A percentile compares a stretch with the other conserved stretches of the same genome.
phyloP scores from a whole-genome alignment of 2,888 invertebrate species.

The Xylophagus ater region DNA sequence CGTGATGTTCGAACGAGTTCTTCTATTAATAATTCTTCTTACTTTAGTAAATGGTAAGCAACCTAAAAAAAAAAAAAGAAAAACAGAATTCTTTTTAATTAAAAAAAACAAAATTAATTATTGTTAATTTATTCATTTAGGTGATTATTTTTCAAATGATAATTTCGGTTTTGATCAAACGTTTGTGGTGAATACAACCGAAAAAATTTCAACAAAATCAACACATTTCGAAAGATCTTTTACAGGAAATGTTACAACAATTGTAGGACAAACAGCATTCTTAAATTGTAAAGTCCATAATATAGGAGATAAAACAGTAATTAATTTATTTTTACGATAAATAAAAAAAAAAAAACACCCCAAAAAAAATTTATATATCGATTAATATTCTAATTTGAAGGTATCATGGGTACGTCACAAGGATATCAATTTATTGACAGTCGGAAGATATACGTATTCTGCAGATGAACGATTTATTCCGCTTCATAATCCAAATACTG shows the following conservation, averaged over 20 bases:
- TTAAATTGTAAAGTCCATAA: constrained; percentile 72
- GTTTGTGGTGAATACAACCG: no score
- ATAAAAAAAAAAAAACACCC: background rate
- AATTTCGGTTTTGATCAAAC: no score
- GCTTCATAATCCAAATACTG: constrained; percentile 20
- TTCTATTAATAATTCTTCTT: no score
- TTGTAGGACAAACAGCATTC: constrained; percentile 71
- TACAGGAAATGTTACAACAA: constrained; percentile 60
- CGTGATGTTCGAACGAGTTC: no score
- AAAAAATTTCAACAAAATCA: no score
- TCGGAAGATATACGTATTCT: constrained; percentile 22
- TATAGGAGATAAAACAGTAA: constrained; percentile 71
- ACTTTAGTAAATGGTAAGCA: no score
- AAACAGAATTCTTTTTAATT: no score
- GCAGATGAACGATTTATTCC: constrained; percentile 22
- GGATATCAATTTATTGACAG: constrained; percentile 22
- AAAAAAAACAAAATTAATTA: no score
- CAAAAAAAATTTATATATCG: background rate
- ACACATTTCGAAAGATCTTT: constrained; percentile 20
- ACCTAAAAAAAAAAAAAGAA: no score
- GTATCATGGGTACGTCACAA: constrained; percentile 23
- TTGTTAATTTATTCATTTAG: no score
- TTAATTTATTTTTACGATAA: constrained; percentile 27
- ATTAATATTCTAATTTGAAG: constrained; percentile 9
- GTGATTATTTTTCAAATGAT: no score